Base-by-base conservation (phyloP, 2,888 invertebrate species). In the Dynastes tityus region DNA sequence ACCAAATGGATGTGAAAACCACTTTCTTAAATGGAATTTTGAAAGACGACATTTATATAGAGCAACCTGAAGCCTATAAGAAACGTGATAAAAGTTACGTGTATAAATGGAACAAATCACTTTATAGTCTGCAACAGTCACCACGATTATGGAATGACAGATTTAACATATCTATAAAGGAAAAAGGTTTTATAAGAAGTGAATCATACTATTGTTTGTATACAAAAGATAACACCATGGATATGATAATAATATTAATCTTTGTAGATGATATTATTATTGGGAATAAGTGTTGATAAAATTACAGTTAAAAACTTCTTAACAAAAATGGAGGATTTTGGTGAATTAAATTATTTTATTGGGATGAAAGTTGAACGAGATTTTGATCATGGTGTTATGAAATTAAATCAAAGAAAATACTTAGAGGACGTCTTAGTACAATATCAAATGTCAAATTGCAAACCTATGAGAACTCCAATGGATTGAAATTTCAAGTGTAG, bases 231-330 rank as follows among this genome's bases (percentile, higher is more conserved):
- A 32, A 32, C 32, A 32, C 4, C 32, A 32, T 32, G 2, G 32
- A 32, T 32, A 32, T 32, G 32, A 32, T 32, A 32, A 68, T 68
- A 5, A 68, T 68, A 11, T 49, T 68, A 51, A 32, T 32, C 32
- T 68, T 49, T 68, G 68, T 68, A 51, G 68, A 68, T 68, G 68
- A 68, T 51, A 8, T 68, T 27, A 51, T 68, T 49, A 49, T 45
- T 27, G 27, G 2, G 0, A 32, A 32, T 0, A 32, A 32, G 32
- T 37, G 32, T 37, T 9, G 29, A 49, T 68, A 68, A 5, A 37
- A 37, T 37, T 68, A 68, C 0, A 68, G 13, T 11, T 65, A 4
- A 67, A 51, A 49, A 13, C 8, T 49, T 11, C 6, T 3, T 51
- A 53, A 68, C n/a, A 9, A 45, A 51, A 49, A 53, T 49, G 68